Evolutionary conservation across 2,113 vertebrate species (phyloP), one percentile per base, ranked within the genome.

Genomic region (Brevimyrus niger): DNA sequence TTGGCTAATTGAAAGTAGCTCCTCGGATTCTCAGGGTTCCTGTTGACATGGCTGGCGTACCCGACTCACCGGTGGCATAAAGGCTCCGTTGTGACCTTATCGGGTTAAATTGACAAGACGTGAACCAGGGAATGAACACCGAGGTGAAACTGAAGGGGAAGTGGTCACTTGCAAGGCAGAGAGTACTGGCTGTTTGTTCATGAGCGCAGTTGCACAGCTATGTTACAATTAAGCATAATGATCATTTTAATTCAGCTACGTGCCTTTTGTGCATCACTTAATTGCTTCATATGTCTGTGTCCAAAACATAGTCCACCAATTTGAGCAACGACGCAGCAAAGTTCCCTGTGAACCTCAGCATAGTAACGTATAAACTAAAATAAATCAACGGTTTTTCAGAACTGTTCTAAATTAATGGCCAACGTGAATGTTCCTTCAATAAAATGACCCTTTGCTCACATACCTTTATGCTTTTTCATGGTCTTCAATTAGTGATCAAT

Each of bases 61-160:
- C 44, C 0, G 3, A 46, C 19, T 90, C 88, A 92, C 89, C 91
- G 93, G 89, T 48, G 69, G 92, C 93, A 96, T 94, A 95, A 96
- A 96, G 92, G 92, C 82, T 89, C 92, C 94, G 94, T 95, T 96
- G 95, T 90, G 19, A 44, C 2, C 94, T 93, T 95, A 96, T 95
- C 95, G 93, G 92, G 90, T 92, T 93, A 95, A 96, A 96, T 90
- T 95, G 93, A 89, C 87, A 91, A 91, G 89, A 93, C 92, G 90
- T 82, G 89, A 92, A 90, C 88, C 89, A 86, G 87, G 48, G 91
- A 90, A 90, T 91, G 91, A 90, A 83, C n/a, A 51, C 3, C 19
- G 4, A 51, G 9, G 84, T 11, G 1, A 31, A 9, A 19, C 35
- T 21, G 23, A 27, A 31, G 86, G 19, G 86, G 86, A 17, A 13